Evolutionary conservation across 2,888 invertebrate genomes (phyloP).

Genomic region (Eledona agricola): DNA sequence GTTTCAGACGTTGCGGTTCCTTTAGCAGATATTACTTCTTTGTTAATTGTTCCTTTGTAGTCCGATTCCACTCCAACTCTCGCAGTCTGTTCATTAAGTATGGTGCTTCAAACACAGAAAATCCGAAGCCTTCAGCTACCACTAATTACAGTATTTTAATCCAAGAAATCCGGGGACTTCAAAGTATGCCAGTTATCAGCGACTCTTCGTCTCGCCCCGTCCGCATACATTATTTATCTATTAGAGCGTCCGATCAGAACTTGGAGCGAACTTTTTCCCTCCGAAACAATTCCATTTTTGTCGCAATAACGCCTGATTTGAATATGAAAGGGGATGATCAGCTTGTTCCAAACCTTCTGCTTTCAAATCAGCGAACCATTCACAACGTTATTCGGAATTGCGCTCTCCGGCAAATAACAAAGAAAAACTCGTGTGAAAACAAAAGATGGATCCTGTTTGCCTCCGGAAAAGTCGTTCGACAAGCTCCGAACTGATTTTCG

Average conservation of each 20-base stretch:
- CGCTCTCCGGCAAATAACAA: slow-evolving; percentile 42
- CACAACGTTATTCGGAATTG: slow-evolving; percentile 46
- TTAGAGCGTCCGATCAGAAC: neutral
- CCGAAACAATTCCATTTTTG: slow-evolving; percentile 30
- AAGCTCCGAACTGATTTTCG: slow-evolving; percentile 27
- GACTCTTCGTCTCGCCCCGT: no score
- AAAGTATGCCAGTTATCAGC: no score
- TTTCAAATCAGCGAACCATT: slow-evolving; percentile 50
- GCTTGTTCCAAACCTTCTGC: slow-evolving; percentile 48
- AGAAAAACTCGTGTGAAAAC: slow-evolving; percentile 39
- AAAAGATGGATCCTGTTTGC: slow-evolving; percentile 36
- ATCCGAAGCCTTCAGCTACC: slow-evolving; percentile 53
- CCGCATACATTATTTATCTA: neutral
- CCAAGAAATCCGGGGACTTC: slow-evolving; percentile 40
- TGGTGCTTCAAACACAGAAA: slow-evolving; percentile 48
- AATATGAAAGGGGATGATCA: slow-evolving; percentile 50
- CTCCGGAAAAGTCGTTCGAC: slow-evolving; percentile 33
- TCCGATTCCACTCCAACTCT: slow-evolving; percentile 57
- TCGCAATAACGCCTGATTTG: slow-evolving; percentile 43
- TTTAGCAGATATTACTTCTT: slow-evolving; percentile 60
- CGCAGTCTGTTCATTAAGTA: slow-evolving; percentile 58
- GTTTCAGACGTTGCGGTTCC: slow-evolving; percentile 57
- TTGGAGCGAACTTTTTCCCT: neutral
- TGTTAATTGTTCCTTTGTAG: slow-evolving; percentile 62
- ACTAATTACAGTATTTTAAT: slow-evolving; percentile 58